A percentile compares a stretch with the other conserved stretches of the same genome.
Conservation (phyloP, 1,140 invertebrate species). For the Sarcophaga bullata region DNA sequence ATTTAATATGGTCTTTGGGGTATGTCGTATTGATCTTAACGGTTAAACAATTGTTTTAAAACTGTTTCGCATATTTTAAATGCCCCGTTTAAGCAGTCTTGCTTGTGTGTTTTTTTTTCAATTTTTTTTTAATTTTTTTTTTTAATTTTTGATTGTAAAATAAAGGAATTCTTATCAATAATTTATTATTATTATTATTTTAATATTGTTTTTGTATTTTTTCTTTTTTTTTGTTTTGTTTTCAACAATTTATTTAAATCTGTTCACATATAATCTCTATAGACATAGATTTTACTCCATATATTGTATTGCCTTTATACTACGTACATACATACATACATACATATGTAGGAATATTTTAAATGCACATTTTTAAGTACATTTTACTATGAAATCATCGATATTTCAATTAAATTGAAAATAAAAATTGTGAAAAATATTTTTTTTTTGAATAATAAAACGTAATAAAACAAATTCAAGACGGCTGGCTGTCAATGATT, state of each 20-base stretch:
- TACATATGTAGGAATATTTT: no score
- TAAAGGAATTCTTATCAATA: conserved; percentile 8
- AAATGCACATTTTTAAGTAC: no score
- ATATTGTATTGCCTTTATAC: no score
- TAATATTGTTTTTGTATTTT: no score
- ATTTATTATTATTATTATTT: neutral
- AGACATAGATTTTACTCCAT: no score
- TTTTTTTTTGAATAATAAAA: neutral
- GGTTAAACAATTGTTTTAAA: conserved; percentile 32
- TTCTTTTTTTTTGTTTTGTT: no score
- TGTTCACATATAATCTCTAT: no score
- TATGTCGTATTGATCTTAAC: conserved; percentile 22
- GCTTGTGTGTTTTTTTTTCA: no score
- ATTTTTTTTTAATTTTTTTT: no score
- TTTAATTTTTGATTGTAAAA: neutral
- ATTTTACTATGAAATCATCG: neutral
- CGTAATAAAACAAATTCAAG: neutral
- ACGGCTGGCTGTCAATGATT: neutral
- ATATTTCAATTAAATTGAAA: conserved; percentile 17
- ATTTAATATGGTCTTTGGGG: no score
- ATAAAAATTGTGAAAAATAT: neutral
- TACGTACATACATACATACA: no score
- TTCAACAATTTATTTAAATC: no score
- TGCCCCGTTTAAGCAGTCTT: neutral
- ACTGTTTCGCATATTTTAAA: conserved; percentile 26